These are phyloP conservation scores for Oxyruncus cristatus DNA, from an alignment of 2,113 vertebrate genomes.

Conservation along the genomic window DNA sequence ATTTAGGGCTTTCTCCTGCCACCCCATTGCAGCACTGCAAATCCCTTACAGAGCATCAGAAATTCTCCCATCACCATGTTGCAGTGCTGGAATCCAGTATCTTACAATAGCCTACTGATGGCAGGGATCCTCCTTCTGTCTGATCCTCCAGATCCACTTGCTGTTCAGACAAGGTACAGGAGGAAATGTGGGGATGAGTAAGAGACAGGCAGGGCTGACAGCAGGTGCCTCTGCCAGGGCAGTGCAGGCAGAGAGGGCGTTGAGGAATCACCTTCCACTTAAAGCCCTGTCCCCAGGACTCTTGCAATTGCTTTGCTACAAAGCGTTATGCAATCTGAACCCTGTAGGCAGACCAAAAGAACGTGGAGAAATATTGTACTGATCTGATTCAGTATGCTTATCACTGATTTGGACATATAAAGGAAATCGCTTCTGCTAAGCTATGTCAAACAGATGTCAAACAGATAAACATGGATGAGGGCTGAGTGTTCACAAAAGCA, in stretches of 20 bases:
- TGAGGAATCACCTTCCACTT: not conserved
- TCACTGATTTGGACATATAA: not conserved
- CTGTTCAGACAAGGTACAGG: not conserved
- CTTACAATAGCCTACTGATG: not conserved
- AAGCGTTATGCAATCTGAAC: not conserved
- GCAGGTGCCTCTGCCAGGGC: not conserved
- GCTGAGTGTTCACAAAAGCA: not conserved
- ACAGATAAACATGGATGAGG: not conserved
- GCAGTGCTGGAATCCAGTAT: not conserved
- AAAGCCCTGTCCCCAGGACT: not conserved
- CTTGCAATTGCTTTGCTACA: not conserved
- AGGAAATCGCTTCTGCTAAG: not conserved
- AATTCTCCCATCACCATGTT: not conserved
- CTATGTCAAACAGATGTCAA: not conserved
- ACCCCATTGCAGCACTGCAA: not conserved
- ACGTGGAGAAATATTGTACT: not conserved
- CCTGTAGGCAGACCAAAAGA: not conserved
- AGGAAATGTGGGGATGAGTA: not conserved
- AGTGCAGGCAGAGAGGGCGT: not conserved
- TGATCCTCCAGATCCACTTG: not conserved
- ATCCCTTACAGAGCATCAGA: not conserved
- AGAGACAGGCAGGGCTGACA: not conserved
- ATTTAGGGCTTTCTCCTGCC: not conserved
- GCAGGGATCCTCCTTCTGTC: not conserved
- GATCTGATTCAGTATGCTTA: not conserved